Conservation (phyloP, 1,140 invertebrate species). For the Apis mellifera region Amel_HAv3.1 CM009940.2:7769501-7770000, state of each 20-base stretch:
- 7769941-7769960: not conserved
- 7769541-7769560: not conserved
- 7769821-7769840: too few relatives aligned
- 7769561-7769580: not conserved
- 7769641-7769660: not conserved
- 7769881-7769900: not conserved
- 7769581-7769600: not conserved
- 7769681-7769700: not conserved
- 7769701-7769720: not conserved
- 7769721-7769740: slow-evolving; percentile 19
- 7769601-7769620: not conserved
- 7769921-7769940: too few relatives aligned
- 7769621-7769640: slow-evolving; percentile 23
- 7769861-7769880: too few relatives aligned
- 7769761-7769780: not conserved
- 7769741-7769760: not conserved
- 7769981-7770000: not conserved
- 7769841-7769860: not conserved
- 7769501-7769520: slow-evolving; percentile 22
- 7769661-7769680: not conserved
- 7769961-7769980: not conserved
- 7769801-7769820: not conserved
- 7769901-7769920: not conserved
- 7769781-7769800: not conserved
- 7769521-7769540: not conserved